Conservation (phyloP, 2,888 invertebrate genomes). For the Torymus aiolomorphi region DNA sequence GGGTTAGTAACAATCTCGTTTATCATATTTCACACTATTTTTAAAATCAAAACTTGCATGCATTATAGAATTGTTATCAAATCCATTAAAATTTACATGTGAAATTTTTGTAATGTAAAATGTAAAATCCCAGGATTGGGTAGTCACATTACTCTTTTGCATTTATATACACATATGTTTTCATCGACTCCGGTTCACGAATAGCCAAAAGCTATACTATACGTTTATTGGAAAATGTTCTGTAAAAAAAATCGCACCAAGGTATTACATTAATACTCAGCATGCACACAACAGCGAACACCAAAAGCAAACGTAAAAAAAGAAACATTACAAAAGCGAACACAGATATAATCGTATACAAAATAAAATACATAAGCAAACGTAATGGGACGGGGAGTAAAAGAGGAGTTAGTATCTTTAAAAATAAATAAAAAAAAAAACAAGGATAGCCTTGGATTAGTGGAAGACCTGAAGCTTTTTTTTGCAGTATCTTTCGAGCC, state of each 20-base stretch:
- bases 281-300: conserved; percentile 71
- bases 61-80: not conserved
- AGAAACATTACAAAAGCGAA: conserved; percentile 61
- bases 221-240: conserved; percentile 24
- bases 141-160: not conserved
- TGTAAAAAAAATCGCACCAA: conserved; percentile 27
- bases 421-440: conserved; percentile 52
- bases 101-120: not conserved
- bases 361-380: conserved; percentile 59
- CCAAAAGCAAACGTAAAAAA: conserved; percentile 64
- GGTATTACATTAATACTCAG: conserved; percentile 54
- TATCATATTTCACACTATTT: conserved; percentile 5
- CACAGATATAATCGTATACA: conserved; percentile 52
- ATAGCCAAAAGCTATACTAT: conserved; percentile 4
- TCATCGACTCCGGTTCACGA: conserved; percentile 7
- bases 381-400: conserved; percentile 54
- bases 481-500: conserved; percentile 45
- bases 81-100: not conserved
- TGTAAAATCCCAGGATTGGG: not conserved
- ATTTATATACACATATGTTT: not conserved
- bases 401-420: conserved; percentile 52
- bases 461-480: conserved; percentile 58
- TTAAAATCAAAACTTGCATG: conserved; percentile 26
- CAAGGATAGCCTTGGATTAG: conserved; percentile 51
- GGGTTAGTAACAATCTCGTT: conserved; percentile 14